Conservation (phyloP, 2,797 vertebrate species). For the Thunnus albacares region DNA sequence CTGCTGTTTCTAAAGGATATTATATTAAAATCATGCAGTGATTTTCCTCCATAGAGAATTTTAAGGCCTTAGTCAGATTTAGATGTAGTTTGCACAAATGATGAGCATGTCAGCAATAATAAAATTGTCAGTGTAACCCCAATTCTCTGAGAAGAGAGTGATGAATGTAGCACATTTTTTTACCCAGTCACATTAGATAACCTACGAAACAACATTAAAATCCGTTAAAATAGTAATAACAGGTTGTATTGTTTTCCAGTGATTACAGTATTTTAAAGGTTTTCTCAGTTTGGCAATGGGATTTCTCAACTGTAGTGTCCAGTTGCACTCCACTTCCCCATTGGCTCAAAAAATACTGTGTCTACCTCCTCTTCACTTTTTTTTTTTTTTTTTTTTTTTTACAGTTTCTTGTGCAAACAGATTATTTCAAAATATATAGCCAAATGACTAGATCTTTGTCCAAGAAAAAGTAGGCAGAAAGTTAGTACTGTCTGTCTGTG, state of each 20-base stretch:
- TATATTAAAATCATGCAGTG: too few relatives aligned
- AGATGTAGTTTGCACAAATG: too few relatives aligned
- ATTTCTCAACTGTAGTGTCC: slow-evolving; percentile 2
- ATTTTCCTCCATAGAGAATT: too few relatives aligned
- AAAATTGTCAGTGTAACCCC: too few relatives aligned
- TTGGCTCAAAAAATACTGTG: background rate
- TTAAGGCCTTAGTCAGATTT: too few relatives aligned
- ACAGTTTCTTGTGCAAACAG: slow-evolving; percentile 18
- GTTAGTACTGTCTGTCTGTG: background rate
- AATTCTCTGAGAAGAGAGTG: background rate
- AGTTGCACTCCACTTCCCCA: background rate
- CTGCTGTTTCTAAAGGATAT: too few relatives aligned
- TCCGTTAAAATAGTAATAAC: background rate
- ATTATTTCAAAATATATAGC: slow-evolving; percentile 28
- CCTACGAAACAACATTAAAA: background rate
- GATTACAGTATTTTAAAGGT: background rate
- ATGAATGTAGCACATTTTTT: background rate
- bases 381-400: background rate
- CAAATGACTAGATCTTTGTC: background rate
- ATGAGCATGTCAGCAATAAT: too few relatives aligned
- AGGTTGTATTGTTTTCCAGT: background rate
- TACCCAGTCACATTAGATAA: background rate
- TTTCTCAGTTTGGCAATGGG: background rate
- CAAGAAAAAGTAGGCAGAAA: slow-evolving; percentile 4
- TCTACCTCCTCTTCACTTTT: background rate